A percentile compares a stretch with the other conserved stretches of the same genome.
Evolutionary conservation across 2,113 vertebrate genomes (phyloP).

Genomic region (Brachyhypopomus gauderio): DNA sequence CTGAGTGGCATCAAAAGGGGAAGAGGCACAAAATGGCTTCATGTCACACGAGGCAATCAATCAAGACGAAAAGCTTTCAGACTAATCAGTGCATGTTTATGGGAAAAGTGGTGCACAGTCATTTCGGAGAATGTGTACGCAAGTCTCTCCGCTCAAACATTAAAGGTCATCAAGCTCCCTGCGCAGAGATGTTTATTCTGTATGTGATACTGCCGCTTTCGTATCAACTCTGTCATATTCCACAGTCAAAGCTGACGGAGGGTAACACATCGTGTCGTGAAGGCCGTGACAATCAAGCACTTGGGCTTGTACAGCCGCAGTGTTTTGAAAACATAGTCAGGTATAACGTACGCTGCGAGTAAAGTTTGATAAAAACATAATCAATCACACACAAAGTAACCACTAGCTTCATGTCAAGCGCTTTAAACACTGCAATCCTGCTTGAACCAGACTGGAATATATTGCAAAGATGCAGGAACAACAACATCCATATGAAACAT

Average conservation of each 20-base stretch:
- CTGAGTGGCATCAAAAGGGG: not conserved
- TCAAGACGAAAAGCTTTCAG: slow-evolving; percentile 18
- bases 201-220: not conserved
- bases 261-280: not conserved
- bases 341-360: not conserved
- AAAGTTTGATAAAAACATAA: not conserved
- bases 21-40: not conserved
- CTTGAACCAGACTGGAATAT: not conserved
- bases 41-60: not conserved
- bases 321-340: not conserved
- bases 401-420: not conserved
- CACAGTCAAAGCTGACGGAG: no score
- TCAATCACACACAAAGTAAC: not conserved
- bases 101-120: not conserved
- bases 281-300: not conserved
- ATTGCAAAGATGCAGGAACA: not conserved
- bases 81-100: slow-evolving; percentile 17
- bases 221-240: no score
- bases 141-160: slow-evolving; percentile 1
- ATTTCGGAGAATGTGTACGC: slow-evolving; percentile 3
- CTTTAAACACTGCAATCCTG: not conserved
- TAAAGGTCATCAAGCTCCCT: not conserved
- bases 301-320: not conserved
- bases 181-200: not conserved
- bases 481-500: not conserved